Evolutionary conservation across 1,140 invertebrate genomes (phyloP), one percentile per base, ranked within the genome.

Genomic region (Drosophila tani): DNA sequence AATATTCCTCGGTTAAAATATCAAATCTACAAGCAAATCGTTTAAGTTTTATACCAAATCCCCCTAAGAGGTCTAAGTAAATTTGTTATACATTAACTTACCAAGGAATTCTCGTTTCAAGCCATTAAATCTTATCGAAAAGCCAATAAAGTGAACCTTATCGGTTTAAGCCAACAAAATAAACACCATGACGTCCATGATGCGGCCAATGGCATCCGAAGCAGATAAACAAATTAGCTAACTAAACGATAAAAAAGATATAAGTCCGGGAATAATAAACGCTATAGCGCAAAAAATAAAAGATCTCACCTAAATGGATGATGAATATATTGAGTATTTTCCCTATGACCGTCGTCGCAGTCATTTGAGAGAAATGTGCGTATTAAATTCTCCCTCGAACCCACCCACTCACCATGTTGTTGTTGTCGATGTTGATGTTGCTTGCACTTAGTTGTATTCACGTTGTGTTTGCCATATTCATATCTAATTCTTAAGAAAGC

Each of bases 361-460:
- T 88, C 85, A 88, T 88, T 74, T 88, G 81, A 90, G 81, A 85
- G 83, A 88, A 84, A 88, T 19, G 85, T 88, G 85, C 85, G 85
- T 88, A 88, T 88, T 45, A 17, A 43, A 47, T 59, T 45, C 43
- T 45, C 7, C n/a, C 12, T 50, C n/a, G 46, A 58, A 46, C 24
- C 24, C 19, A 11, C 47, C 24, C 19, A 11, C 47, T 69, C 71
- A 63, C 71, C 19, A 62, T 17, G 35, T 73, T 65, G 63, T 70
- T 63, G 40, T 75, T 69, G 47, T 67, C 66, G n/a, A 46, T 67
- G 32, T 43, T 58, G 49, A 35, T 69, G 66, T 87, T 78, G 40
- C 51, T 57, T 76, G 82, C 81, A 83, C 81, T 32, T 70, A 75
- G 74, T 27, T 57, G 60, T 70, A 71, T 45, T 76, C 55, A 75